These are phyloP conservation scores for Callyntrura sp. DNA, from an alignment of 2,888 invertebrate genomes.

Conservation along the genomic window DNA sequence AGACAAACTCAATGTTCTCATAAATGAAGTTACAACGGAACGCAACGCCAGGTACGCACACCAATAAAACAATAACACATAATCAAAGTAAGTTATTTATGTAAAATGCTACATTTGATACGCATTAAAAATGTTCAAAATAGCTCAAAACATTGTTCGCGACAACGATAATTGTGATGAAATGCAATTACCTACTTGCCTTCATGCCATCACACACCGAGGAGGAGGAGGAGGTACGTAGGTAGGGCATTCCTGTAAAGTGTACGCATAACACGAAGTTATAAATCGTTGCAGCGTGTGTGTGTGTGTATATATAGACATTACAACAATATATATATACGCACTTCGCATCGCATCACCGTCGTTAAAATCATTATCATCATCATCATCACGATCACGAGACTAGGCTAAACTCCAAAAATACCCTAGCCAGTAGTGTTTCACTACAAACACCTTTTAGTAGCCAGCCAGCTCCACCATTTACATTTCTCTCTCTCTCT, in stretches of 20 bases:
- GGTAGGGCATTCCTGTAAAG: not conserved
- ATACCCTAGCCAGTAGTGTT: constrained; percentile 5
- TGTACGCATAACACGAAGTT: not conserved
- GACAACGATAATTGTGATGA: constrained; percentile 24
- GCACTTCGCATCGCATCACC: not conserved
- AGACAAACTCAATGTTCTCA: too few species aligned
- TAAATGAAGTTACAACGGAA: too few species aligned
- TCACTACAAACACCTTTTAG: not conserved
- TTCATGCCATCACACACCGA: not conserved
- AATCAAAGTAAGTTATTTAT: not conserved
- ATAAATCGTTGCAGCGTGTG: not conserved
- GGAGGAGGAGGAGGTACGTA: too few species aligned
- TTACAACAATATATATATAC: constrained; percentile 41
- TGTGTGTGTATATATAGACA: too few species aligned
- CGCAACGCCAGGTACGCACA: not conserved
- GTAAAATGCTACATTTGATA: constrained; percentile 3
- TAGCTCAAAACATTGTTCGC: not conserved
- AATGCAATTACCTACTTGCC: not conserved
- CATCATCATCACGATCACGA: too few species aligned
- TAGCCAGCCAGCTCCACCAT: not conserved
- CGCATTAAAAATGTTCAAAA: constrained; percentile 7
- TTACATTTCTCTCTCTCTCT: not conserved
- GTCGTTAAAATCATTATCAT: not conserved
- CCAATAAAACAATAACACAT: not conserved
- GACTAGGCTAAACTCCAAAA: constrained; percentile 24